Evolutionary conservation across 2,797 vertebrate genomes (phyloP).

Genomic region (Lacerta agilis): DNA sequence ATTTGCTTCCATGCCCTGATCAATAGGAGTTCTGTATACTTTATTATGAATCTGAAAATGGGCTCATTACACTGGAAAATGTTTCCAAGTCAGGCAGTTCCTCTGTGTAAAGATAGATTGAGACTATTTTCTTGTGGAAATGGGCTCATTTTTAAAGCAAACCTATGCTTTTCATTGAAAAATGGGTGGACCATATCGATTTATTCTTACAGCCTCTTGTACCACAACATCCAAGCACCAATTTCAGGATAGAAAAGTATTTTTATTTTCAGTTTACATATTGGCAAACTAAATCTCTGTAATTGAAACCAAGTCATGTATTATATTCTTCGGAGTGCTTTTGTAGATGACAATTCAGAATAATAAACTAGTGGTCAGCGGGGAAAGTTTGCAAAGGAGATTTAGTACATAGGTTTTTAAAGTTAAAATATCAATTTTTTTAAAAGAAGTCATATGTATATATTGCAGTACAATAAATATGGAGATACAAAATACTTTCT

Average conservation of each 20-base stretch:
- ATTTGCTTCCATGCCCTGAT: conserved; percentile 29
- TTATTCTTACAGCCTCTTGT: conserved; percentile 10
- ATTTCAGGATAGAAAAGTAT: conserved; percentile 3
- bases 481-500: background rate
- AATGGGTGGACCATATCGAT: conserved; percentile 12
- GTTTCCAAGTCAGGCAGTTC: conserved; percentile 23
- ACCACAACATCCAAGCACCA: conserved; percentile 5
- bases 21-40: conserved; percentile 27
- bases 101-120: conserved; percentile 16
- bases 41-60: conserved; percentile 38
- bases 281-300: conserved; percentile 1
- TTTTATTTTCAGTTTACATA: conserved; percentile 2
- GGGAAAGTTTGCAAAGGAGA: background rate
- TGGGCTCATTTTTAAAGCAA: conserved; percentile 31
- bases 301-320: conserved; percentile 1
- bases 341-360: background rate
- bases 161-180: conserved; percentile 21
- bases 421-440: background rate
- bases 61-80: conserved; percentile 31
- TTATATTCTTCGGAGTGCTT: background rate
- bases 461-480: background rate
- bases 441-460: background rate
- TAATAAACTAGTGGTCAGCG: background rate
- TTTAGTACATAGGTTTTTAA: background rate
- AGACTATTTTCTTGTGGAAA: conserved; percentile 19